Evolutionary conservation across 2,888 invertebrate species (phyloP).

Genomic region (Xylota sylvarum): DNA sequence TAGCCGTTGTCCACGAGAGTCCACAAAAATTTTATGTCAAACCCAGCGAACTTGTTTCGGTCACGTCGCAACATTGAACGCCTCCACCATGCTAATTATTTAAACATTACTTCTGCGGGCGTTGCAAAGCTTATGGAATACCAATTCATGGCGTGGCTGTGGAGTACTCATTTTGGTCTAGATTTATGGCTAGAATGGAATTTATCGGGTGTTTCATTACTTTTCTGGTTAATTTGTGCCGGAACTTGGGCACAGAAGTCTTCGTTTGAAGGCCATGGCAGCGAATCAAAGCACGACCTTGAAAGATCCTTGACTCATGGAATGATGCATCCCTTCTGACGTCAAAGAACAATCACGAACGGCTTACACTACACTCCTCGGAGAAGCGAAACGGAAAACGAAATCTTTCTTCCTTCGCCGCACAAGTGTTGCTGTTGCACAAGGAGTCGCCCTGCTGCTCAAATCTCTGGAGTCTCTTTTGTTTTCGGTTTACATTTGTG

Average conservation of each 20-base stretch:
- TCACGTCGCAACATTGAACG: conserved; percentile 71
- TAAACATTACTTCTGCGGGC: conserved; percentile 33
- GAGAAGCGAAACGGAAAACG: not conserved
- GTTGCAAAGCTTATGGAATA: conserved; percentile 33
- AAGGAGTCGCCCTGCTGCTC: not conserved
- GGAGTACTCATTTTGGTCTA: conserved; percentile 17
- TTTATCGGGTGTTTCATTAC: conserved; percentile 50
- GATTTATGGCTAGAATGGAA: conserved; percentile 53
- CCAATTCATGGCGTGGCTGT: conserved; percentile 17
- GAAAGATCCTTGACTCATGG: conserved; percentile 24
- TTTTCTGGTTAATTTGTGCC: not conserved
- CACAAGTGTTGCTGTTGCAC: conserved; percentile 45
- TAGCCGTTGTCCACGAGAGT: conserved; percentile 24
- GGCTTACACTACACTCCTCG: conserved; percentile 19
- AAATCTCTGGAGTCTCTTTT: conserved; percentile 27
- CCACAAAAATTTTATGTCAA: conserved; percentile 13
- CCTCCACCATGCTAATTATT: conserved; percentile 59
- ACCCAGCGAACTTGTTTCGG: conserved; percentile 49
- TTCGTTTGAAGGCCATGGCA: not conserved
- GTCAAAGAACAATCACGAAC: conserved; percentile 40
- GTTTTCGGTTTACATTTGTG: not conserved
- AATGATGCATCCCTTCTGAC: conserved; percentile 17
- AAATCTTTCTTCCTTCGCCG: not conserved
- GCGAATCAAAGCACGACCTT: conserved; percentile 32
- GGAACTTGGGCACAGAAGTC: not conserved